Base-by-base conservation (phyloP, 2,888 invertebrate genomes). In the Rhamphomyia laevipes region DNA sequence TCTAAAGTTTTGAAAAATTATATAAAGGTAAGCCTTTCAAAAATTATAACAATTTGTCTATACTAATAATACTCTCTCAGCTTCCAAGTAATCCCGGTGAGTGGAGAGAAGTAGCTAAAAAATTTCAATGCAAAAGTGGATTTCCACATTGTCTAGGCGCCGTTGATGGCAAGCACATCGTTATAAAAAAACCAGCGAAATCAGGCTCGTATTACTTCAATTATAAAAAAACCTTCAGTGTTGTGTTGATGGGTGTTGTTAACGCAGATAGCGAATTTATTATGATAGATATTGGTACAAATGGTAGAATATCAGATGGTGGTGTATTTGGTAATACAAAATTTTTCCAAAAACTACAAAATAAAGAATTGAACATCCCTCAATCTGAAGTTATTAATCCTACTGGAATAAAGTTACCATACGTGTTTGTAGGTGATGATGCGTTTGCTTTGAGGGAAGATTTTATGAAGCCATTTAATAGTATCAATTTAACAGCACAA, bases 1-100 rank as follows among this genome's bases (percentile, higher is more conserved):
- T 46, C 48, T 38, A 31, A 47, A 40, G 37, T 48, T 30, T 48
- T 55, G 48, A 55, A 55, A 45, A 43, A 48, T 43, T 55, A 51
- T 43, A 53, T 55, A 47, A 51, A 51, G 46, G 53, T 54, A 33
- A 33, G 33, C 13, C 33, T 13, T 33, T 13, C 13, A 11, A 33
- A 13, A 33, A 33, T 33, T 33, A 11, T 13, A 13, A 33, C 11
- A 33, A 33, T 11, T 33, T 33, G 9, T 33, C 13, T 33, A 13
- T 13, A 33, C 33, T 33, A 13, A 33, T 33, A 33, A 33, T 13
- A 13, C 11, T 33, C 11, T 13, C 13, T 33, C 13, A 33, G 33
- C 33, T 33, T 11, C 33, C 33, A 13, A 33, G 33, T 33, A 33
- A 11, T 33, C 13, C 33, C 12, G 33, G 13, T 33, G 33, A 33